phyloP scores from a whole-genome alignment of 2,888 invertebrate genomes.

The Synanthedon andrenaeformis region DNA sequence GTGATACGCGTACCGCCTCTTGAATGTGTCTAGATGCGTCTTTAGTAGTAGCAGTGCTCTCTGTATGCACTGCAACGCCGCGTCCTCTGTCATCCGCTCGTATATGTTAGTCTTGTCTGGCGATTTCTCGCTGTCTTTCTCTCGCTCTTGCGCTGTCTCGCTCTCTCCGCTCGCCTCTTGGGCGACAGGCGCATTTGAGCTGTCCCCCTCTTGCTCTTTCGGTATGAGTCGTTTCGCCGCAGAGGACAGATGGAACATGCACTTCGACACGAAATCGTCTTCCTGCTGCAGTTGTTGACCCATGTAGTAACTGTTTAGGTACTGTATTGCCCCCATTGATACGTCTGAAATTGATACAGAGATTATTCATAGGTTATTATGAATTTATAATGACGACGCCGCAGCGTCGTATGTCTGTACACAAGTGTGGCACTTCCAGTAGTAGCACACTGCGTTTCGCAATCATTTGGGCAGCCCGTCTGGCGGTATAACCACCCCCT shows the following conservation, averaged over 20 bases:
- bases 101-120: slow-evolving; percentile 57
- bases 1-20: slow-evolving; percentile 89
- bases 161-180: slow-evolving; percentile 17
- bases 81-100: slow-evolving; percentile 75
- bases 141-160: neutral
- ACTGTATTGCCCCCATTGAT: slow-evolving; percentile 94
- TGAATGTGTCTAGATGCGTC: slow-evolving; percentile 93
- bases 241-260: slow-evolving; percentile 91
- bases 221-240: slow-evolving; percentile 79
- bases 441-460: too few relatives aligned
- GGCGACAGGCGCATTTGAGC: slow-evolving; percentile 15
- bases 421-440: neutral
- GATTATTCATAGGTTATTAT: neutral
- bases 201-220: slow-evolving; percentile 39
- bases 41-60: slow-evolving; percentile 87
- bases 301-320: slow-evolving; percentile 94
- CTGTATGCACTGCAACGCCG: slow-evolving; percentile 89
- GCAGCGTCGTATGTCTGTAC: neutral
- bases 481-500: too few relatives aligned
- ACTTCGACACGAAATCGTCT: slow-evolving; percentile 92
- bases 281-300: slow-evolving; percentile 91
- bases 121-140: slow-evolving; percentile 35
- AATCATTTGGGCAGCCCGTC: too few relatives aligned
- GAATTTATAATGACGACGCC: neutral
- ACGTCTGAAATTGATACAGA: slow-evolving; percentile 73